phyloP scores from a whole-genome alignment of 2,888 invertebrate species.

The Neelides folsomi region DNA sequence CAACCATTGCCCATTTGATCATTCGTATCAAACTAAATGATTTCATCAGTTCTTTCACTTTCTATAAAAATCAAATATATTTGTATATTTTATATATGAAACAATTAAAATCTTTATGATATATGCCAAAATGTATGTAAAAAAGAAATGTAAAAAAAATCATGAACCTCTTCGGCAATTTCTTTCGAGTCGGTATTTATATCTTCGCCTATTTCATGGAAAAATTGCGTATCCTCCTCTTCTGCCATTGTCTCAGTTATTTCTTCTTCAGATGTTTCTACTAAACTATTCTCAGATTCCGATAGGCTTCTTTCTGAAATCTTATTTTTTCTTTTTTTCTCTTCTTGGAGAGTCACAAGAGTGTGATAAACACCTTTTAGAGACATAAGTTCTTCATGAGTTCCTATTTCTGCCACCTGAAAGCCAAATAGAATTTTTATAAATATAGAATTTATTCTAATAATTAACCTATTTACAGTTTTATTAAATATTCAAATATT shows the following conservation, averaged over 20 bases:
- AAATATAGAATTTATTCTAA: too few species aligned
- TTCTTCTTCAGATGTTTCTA: neutral
- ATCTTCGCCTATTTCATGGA: conserved; percentile 36
- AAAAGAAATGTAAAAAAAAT: too few species aligned
- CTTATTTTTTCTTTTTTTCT: neutral
- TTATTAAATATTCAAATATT: too few species aligned
- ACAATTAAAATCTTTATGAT: too few species aligned
- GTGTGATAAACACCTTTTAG: conserved; percentile 34
- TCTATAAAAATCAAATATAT: neutral
- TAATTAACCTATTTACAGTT: too few species aligned
- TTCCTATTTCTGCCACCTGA: conserved; percentile 33
- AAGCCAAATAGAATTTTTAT: too few species aligned
- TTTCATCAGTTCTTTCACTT: neutral
- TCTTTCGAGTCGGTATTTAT: neutral
- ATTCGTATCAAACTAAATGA: conserved; percentile 9
- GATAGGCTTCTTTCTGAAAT: neutral
- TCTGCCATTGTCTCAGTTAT: neutral
- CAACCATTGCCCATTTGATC: conserved; percentile 15
- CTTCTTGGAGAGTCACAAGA: conserved; percentile 31
- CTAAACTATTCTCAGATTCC: neutral
- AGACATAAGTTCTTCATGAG: conserved; percentile 34
- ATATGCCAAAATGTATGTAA: too few species aligned
- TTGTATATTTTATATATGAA: too few species aligned
- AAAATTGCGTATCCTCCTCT: conserved; percentile 30
- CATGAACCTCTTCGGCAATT: conserved; percentile 2